Conservation (phyloP, 1,140 invertebrate species). For the Brachionus angularis region DNA sequence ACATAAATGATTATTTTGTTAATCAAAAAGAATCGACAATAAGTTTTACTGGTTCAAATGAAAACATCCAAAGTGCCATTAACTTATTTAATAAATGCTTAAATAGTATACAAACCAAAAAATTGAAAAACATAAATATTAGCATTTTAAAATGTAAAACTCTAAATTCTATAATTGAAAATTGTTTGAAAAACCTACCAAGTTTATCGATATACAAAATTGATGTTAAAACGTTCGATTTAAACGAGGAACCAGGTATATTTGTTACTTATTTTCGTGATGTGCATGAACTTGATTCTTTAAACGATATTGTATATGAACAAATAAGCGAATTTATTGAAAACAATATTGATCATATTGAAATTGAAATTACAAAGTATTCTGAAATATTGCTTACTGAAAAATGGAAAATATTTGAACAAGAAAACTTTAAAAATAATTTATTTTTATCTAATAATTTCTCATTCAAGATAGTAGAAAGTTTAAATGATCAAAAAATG, state of each 20-base stretch:
- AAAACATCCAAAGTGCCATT: neutral
- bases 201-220: neutral
- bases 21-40: neutral
- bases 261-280: constrained; percentile 2
- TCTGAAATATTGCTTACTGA: neutral
- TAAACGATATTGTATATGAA: neutral
- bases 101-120: neutral
- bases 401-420: constrained; percentile 18
- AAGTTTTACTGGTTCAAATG: neutral
- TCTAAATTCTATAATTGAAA: neutral
- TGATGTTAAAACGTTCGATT: neutral
- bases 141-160: neutral
- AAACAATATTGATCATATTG: neutral
- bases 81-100: neutral
- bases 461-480: neutral
- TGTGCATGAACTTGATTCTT: neutral
- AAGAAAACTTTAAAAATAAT: neutral
- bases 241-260: neutral
- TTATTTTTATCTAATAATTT: neutral
- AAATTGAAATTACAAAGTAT: constrained; percentile 1
- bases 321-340: neutral
- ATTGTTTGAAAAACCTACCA: neutral
- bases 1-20: no score
- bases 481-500: constrained; percentile 10
- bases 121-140: neutral